These are phyloP conservation scores for Melanostoma mellinum DNA, from an alignment of 2,888 invertebrate genomes.

Conservation along the genomic window DNA sequence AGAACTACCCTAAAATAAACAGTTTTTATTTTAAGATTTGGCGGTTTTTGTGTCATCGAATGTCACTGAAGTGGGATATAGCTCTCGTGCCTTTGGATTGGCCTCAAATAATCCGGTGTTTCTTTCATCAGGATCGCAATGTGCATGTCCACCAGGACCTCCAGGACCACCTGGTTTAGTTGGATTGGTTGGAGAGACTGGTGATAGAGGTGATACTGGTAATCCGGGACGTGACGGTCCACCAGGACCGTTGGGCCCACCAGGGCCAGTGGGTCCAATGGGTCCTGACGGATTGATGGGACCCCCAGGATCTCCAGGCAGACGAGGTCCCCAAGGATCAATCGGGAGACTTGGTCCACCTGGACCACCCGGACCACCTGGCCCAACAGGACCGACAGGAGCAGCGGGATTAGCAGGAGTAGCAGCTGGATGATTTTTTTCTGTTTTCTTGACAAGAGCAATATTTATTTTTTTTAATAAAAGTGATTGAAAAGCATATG, in stretches of 20 bases:
- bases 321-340: slow-evolving; percentile 22
- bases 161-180: slow-evolving; percentile 54
- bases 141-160: slow-evolving; percentile 61
- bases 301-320: slow-evolving; percentile 18
- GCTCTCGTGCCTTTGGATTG: neutral
- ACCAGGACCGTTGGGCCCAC: slow-evolving; percentile 40
- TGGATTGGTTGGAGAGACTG: slow-evolving; percentile 24
- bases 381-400: slow-evolving; percentile 14
- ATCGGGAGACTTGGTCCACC: neutral
- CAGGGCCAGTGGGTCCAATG: slow-evolving; percentile 24
- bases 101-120: neutral
- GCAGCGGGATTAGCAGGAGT: neutral
- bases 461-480: too few species aligned
- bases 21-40: neutral
- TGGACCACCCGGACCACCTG: slow-evolving; percentile 16
- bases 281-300: slow-evolving; percentile 31
- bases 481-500: too few species aligned
- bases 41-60: neutral
- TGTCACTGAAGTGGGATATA: neutral
- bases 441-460: too few species aligned
- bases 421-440: neutral
- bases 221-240: slow-evolving; percentile 21
- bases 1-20: neutral
- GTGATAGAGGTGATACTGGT: slow-evolving; percentile 35
- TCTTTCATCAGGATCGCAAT: slow-evolving; percentile 4